Evolutionary conservation across 2,888 invertebrate species (phyloP).

Genomic region (Scrobipalpa atriplicella): DNA sequence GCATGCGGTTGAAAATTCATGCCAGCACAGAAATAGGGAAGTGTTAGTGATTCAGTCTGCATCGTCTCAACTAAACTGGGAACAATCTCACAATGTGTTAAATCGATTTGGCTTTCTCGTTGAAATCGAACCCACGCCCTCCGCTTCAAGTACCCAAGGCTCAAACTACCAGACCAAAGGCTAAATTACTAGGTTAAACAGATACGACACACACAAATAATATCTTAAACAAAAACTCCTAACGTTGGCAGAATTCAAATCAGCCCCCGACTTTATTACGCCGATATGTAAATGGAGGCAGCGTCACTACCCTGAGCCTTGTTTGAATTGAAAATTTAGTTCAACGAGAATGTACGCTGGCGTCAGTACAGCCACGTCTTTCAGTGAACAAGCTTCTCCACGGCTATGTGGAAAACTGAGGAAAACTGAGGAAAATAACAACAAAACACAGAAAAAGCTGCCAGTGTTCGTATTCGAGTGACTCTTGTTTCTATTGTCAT

Average conservation of each 20-base stretch:
- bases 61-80: too few relatives aligned
- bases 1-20: too few relatives aligned
- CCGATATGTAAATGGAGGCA: constrained; percentile 81
- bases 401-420: neutral
- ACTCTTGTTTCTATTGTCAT: neutral
- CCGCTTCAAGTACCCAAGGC: too few relatives aligned
- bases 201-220: constrained; percentile 1
- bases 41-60: too few relatives aligned
- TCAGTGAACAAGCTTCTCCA: constrained; percentile 74
- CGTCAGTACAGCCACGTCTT: constrained; percentile 79
- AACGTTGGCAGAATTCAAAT: constrained; percentile 73
- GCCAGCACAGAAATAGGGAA: too few relatives aligned
- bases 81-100: too few relatives aligned
- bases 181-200: constrained; percentile 8
- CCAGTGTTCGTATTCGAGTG: neutral
- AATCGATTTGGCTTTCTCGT: too few relatives aligned
- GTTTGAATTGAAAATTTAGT: constrained; percentile 83
- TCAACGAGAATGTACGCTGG: constrained; percentile 71
- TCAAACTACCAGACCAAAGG: neutral
- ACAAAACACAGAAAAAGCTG: constrained; percentile 38
- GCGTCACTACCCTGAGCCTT: constrained; percentile 82
- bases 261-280: constrained; percentile 79
- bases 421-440: neutral
- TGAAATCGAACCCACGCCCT: too few relatives aligned
- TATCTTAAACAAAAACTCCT: constrained; percentile 49